Percentiles rank a stretch among this genome's conserved stretches.
Evolutionary conservation across 35 echinoderm and acorn worm species (phyloP).

Genomic region (Chiridota heheva): DNA sequence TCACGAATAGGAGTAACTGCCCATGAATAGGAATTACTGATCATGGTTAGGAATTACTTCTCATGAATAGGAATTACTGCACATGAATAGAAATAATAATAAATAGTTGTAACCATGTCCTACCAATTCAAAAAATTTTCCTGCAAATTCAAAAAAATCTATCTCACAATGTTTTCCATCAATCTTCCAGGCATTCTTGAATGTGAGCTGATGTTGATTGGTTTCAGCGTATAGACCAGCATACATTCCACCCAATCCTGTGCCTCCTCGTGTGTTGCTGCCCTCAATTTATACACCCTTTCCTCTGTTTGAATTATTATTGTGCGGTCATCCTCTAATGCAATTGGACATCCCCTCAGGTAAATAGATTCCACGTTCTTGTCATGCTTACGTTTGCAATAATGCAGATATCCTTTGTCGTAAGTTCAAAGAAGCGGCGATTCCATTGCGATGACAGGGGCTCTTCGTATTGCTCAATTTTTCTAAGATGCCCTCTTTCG

Average conservation of each 20-base stretch:
- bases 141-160: no score
- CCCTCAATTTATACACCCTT: conserved; percentile 78
- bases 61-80: no score
- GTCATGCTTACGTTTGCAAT: conserved; percentile 93
- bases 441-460: conserved; percentile 88
- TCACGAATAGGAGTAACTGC: no score
- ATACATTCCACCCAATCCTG: conserved; percentile 81
- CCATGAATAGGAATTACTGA: no score
- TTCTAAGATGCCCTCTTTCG: conserved; percentile 94
- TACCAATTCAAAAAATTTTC: no score
- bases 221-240: conserved; percentile 77
- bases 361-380: conserved; percentile 96
- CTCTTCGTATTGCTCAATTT: conserved; percentile 75
- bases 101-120: no score
- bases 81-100: no score
- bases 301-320: conserved; percentile 80
- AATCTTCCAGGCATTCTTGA: no score
- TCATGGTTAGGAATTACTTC: no score
- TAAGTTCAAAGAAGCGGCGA: conserved; percentile 94
- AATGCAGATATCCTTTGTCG: conserved; percentile 87
- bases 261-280: conserved; percentile 55
- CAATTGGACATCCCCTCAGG: conserved; percentile 69
- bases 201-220: conserved; percentile 60
- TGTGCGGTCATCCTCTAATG: conserved; percentile 83
- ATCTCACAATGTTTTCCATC: no score